Base-by-base conservation (phyloP, 2,888 invertebrate genomes). In the Archips crataeganus region DNA sequence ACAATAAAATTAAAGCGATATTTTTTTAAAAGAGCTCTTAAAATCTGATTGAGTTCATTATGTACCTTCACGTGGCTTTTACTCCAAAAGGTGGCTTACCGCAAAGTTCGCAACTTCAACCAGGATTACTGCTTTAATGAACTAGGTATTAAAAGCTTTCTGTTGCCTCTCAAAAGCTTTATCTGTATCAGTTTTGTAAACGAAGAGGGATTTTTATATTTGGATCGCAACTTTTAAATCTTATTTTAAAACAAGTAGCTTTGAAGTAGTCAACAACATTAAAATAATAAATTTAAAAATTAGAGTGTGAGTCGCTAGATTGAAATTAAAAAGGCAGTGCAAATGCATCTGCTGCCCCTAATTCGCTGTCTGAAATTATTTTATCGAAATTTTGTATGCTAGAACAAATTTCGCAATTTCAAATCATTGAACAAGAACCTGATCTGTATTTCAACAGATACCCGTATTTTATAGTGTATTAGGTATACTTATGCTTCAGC, bases 121-220 rank as follows among this genome's bases (percentile, higher is more conserved):
- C 62, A 57, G 70, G 74, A 74, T 70, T 70, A 74, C 65, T 62
- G 70, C 39, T 69, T 60, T 74, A 68, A 65, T 70, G 60, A 74
- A 70, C 60, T 61, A 70, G 65, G 69, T 74, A 61, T 74, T 57
- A 61, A 70, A 61, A 70, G 65, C 64, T 74, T 69, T 73, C 15
- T 51, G 68, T 45, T 64, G 39, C 63, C 36, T 23, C 39, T 62
- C 39, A 34, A 63, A 68, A 73, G 59, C 51, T 64, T 59, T 51
- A 64, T 64, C 13, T 69, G 59, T 68, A 67, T 62, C 54, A 5
- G 47, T 36, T 42, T 67, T 54, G 15, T 45, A 32, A 9, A 36
- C 10, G 34, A 45, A 11, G 8, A 36, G 34, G 15, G 47, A 47
- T 42, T 42, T 36, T 60, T 60, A 57, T 68, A 13, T 4, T 36